Evolutionary conservation across 2,888 invertebrate genomes (phyloP), one percentile per base, ranked within the genome.

Genomic region (Spisula solida): DNA sequence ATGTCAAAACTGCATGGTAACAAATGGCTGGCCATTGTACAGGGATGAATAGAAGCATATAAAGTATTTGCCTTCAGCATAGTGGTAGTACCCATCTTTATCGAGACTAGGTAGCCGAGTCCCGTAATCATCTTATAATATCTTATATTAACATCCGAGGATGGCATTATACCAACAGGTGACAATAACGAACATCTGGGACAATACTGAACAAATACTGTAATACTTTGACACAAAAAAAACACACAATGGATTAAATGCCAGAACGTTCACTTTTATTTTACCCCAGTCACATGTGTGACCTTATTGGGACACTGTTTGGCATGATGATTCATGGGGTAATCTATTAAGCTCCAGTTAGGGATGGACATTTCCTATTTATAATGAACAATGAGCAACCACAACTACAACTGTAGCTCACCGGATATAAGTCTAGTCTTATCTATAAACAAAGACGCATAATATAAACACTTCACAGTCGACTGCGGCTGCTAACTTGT

Each of bases 1-100:
- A 88, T 85, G 81, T 81, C 81, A 66, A 25, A 70, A 70, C 51
- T n/a, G 75, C 88, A 66, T 81, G 47, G 88, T 81, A 88, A 88
- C 88, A 81, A 85, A 88, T 85, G 85, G 79, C 8, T 55, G 34
- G 34, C 55, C 78, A 87, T 82, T 87, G 87, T 82, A 31, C 0
- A 0, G 8, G 34, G 56, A 47, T 80, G 82, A 83, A 82, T 78
- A 47, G 60, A 60, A 87, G 82, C 79, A 82, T 78, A 47, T 47
- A 60, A 87, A 87, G 78, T 82, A 87, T 78, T 78, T 82, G 86
- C 81, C 82, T 87, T 81, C 34, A 78, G 20, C 55, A n/a, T 25
- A 16, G 29, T 60, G 70, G 82, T 29, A 10, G 51, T 66, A 66
- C 60, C 25, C 18, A 10, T n/a, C 78, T 78, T 78, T 78, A 78